Evolutionary conservation across 2,888 invertebrate genomes (phyloP).

Genomic region (Rutpela maculata): DNA sequence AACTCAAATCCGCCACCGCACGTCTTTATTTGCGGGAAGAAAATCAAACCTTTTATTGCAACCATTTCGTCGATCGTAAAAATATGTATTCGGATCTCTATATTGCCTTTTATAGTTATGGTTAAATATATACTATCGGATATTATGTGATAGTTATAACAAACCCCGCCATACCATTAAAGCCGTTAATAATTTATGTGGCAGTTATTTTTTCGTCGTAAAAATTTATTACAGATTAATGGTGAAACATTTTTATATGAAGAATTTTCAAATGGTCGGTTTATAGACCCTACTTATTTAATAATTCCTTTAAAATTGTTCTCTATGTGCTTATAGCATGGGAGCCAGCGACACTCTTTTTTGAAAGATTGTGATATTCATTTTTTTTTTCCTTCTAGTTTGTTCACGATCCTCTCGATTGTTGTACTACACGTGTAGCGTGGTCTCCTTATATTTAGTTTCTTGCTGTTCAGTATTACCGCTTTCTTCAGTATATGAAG

Average conservation of each 20-base stretch:
- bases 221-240: slow-evolving; percentile 29
- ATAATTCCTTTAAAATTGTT: too few relatives aligned
- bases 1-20: background rate
- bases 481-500: too few relatives aligned
- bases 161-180: slow-evolving; percentile 1
- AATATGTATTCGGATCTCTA: background rate
- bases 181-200: background rate
- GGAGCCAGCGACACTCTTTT: too few relatives aligned
- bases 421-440: too few relatives aligned
- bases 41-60: slow-evolving; percentile 4
- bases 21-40: background rate
- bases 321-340: too few relatives aligned
- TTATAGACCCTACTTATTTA: background rate
- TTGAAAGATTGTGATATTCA: too few relatives aligned
- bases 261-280: background rate
- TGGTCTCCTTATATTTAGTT: too few relatives aligned
- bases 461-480: too few relatives aligned
- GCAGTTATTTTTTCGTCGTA: background rate
- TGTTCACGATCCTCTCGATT: too few relatives aligned
- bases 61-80: background rate
- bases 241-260: background rate
- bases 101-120: slow-evolving; percentile 19
- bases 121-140: background rate
- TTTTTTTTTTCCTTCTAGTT: too few relatives aligned
- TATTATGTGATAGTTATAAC: slow-evolving; percentile 18